These are phyloP conservation scores for Lasioglossum lativentre DNA, from an alignment of 2,888 invertebrate species.

Conservation along the genomic window DNA sequence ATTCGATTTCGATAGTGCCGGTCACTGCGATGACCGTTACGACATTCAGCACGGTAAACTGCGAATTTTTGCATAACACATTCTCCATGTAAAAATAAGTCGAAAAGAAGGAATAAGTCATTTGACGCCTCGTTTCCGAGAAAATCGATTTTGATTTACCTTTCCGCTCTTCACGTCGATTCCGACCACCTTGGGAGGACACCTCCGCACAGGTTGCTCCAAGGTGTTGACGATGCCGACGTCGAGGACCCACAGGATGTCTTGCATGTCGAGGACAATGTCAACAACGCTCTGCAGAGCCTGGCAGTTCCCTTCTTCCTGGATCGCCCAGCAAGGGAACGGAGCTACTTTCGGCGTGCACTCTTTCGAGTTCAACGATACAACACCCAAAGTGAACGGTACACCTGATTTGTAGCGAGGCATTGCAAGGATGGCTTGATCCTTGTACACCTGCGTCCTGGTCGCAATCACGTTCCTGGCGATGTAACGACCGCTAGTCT, in stretches of 20 bases:
- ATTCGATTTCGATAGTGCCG: background rate
- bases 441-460: conserved; percentile 86
- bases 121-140: too few relatives aligned
- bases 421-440: conserved; percentile 86
- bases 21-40: background rate
- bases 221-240: conserved; percentile 89
- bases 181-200: conserved; percentile 89
- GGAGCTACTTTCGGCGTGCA: conserved; percentile 87
- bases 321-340: conserved; percentile 88
- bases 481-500: conserved; percentile 86
- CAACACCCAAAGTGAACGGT: conserved; percentile 88
- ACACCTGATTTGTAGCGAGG: conserved; percentile 88
- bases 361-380: conserved; percentile 84
- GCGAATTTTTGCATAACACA: too few relatives aligned
- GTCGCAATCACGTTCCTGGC: conserved; percentile 88
- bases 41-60: background rate
- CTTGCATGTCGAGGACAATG: conserved; percentile 87
- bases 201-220: conserved; percentile 88
- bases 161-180: conserved; percentile 87
- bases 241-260: conserved; percentile 90
- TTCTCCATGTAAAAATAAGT: too few relatives aligned
- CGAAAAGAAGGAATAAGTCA: too few relatives aligned
- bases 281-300: conserved; percentile 91
- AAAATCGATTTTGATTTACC: conserved; percentile 61
- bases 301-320: conserved; percentile 89